Conservation (phyloP, 2,113 vertebrate species). For the human (Homo sapiens) region GRCh38 chr5:96329001-96329500, state of each 20-base stretch:
- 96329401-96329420: slow-evolving; percentile 53
- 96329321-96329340: background rate
- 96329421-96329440: slow-evolving; percentile 48
- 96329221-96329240: background rate
- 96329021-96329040: slow-evolving; percentile 2
- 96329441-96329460: background rate
- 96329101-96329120: background rate
- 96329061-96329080: background rate
- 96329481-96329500: background rate
- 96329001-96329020: background rate
- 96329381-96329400: slow-evolving; percentile 9
- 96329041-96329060: slow-evolving; percentile 32
- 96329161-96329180: background rate
- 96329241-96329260: background rate
- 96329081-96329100: background rate
- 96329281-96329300: background rate
- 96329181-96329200: background rate
- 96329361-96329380: background rate
- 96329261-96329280: background rate
- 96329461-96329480: background rate
- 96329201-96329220: background rate
- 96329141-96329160: background rate
- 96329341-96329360: slow-evolving; percentile 1
- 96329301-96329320: background rate
- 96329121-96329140: background rate